Evolutionary conservation across 2,797 vertebrate genomes (phyloP).

Genomic region (Phalanger gymnotis): DNA sequence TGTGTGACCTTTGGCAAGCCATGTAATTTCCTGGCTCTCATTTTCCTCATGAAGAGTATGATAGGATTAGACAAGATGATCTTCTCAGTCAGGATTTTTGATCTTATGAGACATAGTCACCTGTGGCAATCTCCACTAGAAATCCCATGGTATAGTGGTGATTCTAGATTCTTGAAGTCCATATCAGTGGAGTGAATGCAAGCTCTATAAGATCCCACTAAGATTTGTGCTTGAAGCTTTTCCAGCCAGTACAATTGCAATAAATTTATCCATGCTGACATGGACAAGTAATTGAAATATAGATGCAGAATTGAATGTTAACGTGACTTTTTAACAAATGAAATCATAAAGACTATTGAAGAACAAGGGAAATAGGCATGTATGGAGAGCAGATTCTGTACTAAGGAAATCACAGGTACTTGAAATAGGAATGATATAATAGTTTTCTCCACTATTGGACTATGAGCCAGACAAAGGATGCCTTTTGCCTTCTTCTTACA

Average conservation of each 20-base stretch:
- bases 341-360: background rate
- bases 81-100: background rate
- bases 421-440: background rate
- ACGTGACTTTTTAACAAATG: background rate
- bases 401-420: background rate
- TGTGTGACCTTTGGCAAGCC: background rate
- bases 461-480: background rate
- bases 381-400: background rate
- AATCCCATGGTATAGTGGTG: background rate
- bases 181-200: background rate
- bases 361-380: background rate
- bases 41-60: background rate
- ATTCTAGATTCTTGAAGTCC: background rate
- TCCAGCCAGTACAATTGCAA: background rate
- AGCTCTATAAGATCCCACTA: background rate
- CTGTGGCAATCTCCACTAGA: background rate
- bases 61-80: background rate
- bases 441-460: background rate
- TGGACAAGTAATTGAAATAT: background rate
- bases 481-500: background rate
- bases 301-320: background rate
- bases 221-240: background rate
- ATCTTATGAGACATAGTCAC: background rate
- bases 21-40: background rate
- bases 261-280: background rate